Evolutionary conservation across 1,140 invertebrate species (phyloP).

Genomic region (Carposina sasakii): DNA sequence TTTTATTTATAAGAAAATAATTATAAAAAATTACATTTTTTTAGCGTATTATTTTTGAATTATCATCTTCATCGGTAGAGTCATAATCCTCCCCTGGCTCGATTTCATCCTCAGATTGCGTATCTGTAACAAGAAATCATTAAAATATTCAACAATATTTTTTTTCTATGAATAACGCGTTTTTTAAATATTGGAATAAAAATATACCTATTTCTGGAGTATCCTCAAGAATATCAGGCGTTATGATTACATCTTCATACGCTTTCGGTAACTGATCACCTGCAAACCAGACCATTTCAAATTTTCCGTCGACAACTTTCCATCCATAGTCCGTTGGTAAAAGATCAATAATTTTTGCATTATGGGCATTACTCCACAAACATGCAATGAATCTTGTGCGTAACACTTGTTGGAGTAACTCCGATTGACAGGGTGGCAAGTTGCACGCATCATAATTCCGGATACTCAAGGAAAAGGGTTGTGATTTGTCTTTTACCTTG

Average conservation of each 20-base stretch:
- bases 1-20: no score
- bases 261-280: slow-evolving; percentile 35
- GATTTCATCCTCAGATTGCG: slow-evolving; percentile 19
- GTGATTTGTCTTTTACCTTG: no score
- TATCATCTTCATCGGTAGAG: slow-evolving; percentile 12
- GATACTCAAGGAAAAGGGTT: no score
- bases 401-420: slow-evolving; percentile 33
- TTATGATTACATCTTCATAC: slow-evolving; percentile 31
- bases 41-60: no score
- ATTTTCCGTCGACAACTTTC: slow-evolving; percentile 30
- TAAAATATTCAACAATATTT: no score
- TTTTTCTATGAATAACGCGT: no score
- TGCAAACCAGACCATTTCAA: slow-evolving; percentile 34
- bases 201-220: slow-evolving; percentile 10
- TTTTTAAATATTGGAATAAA: slow-evolving; percentile 10
- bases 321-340: slow-evolving; percentile 27
- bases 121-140: no score
- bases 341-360: slow-evolving; percentile 21
- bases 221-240: no score
- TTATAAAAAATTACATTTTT: no score
- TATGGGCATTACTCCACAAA: slow-evolving; percentile 28
- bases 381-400: slow-evolving; percentile 29
- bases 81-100: slow-evolving; percentile 18
- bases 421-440: slow-evolving; percentile 30
- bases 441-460: no score